These are phyloP conservation scores for Diplodus puntazzo DNA, from an alignment of 2,797 vertebrate genomes.

Conservation along the genomic window DNA sequence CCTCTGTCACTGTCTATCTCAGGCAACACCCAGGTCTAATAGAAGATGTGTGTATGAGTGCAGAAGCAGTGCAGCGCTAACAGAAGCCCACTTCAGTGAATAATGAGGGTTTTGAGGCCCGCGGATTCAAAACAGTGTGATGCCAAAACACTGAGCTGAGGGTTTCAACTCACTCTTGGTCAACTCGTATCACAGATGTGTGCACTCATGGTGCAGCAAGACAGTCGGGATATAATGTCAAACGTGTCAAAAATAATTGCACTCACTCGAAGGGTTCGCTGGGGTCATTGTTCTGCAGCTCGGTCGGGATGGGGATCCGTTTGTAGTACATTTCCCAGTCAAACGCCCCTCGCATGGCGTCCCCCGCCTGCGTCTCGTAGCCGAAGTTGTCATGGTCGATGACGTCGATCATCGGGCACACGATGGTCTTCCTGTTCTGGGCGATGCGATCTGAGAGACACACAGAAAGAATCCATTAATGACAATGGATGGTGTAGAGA, in stretches of 20 bases:
- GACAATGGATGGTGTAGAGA: neutral
- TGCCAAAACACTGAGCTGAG: neutral
- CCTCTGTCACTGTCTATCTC: neutral
- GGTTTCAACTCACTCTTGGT: neutral
- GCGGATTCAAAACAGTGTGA: neutral
- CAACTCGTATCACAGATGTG: neutral
- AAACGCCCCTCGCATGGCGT: conserved; percentile 96
- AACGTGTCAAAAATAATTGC: neutral
- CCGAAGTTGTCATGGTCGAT: conserved; percentile 97
- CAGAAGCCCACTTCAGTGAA: neutral
- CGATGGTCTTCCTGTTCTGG: conserved; percentile 94
- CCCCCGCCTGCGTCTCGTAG: conserved; percentile 95
- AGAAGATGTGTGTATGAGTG: neutral
- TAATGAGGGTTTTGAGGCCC: fast-evolving
- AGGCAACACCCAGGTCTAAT: neutral
- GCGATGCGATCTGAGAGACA: conserved; percentile 91
- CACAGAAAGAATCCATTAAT: conserved; percentile 36
- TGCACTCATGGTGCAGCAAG: neutral
- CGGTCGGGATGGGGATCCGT: conserved; percentile 93
- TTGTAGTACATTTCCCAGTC: conserved; percentile 99
- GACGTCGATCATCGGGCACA: conserved; percentile 98
- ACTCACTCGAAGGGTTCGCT: conserved; percentile 95
- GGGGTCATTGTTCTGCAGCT: conserved; percentile 89
- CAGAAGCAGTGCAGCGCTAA: conserved; percentile 6
- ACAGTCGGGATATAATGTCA: neutral